Evolutionary conservation across 2,113 vertebrate genomes (phyloP).

Genomic region (Regulus satrapa): DNA sequence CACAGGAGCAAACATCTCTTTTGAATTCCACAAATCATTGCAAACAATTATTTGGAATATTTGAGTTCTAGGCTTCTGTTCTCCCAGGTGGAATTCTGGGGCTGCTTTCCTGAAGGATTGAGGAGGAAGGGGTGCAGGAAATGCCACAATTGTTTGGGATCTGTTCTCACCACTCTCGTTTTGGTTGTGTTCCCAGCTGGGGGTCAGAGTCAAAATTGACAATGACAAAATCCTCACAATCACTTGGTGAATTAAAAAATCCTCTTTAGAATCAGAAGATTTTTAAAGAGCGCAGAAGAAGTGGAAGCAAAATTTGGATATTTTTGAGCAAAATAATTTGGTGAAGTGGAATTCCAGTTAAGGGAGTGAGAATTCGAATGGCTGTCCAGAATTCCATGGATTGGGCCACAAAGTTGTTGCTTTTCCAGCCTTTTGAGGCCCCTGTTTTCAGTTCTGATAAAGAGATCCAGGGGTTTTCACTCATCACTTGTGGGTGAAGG

Average conservation of each 20-base stretch:
- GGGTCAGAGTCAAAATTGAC: neutral
- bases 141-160: neutral
- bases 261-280: neutral
- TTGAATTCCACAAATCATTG: neutral
- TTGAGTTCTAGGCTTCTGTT: neutral
- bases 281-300: neutral
- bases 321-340: neutral
- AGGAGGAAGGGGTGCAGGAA: neutral
- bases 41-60: neutral
- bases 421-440: neutral
- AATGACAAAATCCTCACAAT: neutral
- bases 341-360: neutral
- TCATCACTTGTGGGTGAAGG: rapidly evolving
- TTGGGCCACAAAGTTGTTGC: neutral
- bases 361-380: neutral
- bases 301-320: neutral
- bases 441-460: neutral
- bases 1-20: neutral
- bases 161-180: rapidly evolving
- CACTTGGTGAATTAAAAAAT: neutral
- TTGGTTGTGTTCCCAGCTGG: neutral
- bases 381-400: rapidly evolving
- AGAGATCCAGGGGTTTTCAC: neutral
- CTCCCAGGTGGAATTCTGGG: neutral
- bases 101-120: neutral